A percentile compares a stretch with the other conserved stretches of the same genome.
phyloP scores from a whole-genome alignment of 2,888 invertebrate genomes.

The Ganaspis brasiliensis region DNA sequence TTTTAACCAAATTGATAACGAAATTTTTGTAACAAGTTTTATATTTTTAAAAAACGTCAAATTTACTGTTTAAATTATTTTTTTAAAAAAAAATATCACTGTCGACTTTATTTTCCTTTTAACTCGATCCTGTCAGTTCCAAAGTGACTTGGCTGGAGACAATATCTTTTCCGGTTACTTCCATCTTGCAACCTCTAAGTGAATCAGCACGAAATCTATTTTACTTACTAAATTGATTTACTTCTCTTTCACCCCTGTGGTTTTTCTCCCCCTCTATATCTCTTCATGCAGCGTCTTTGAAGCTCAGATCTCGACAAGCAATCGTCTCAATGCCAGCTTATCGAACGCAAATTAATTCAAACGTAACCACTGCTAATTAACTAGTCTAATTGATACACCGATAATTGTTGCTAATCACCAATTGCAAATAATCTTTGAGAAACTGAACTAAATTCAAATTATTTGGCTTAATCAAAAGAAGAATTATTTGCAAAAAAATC shows the following conservation, averaged over 20 bases:
- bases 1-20: too few species aligned
- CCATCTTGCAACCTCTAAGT: constrained; percentile 52
- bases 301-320: constrained; percentile 45
- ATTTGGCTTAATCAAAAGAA: too few species aligned
- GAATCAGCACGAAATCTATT: constrained; percentile 52
- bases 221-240: constrained; percentile 55
- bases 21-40: too few species aligned
- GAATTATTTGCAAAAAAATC: too few species aligned
- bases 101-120: neutral
- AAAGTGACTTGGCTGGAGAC: constrained; percentile 49
- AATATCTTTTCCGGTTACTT: constrained; percentile 54
- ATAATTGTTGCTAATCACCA: neutral
- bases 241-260: constrained; percentile 21
- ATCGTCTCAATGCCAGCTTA: constrained; percentile 32
- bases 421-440: neutral
- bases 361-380: constrained; percentile 10
- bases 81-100: too few species aligned
- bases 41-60: too few species aligned
- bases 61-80: too few species aligned
- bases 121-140: constrained; percentile 27
- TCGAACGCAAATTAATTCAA: constrained; percentile 16
- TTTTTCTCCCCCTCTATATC: neutral
- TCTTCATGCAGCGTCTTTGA: constrained; percentile 3
- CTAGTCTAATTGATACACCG: neutral
- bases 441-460: neutral